A percentile compares a stretch with the other conserved stretches of the same genome.
These are phyloP conservation scores for Menidia menidia DNA, from an alignment of 2,797 vertebrate species.

Conservation along the genomic window DNA sequence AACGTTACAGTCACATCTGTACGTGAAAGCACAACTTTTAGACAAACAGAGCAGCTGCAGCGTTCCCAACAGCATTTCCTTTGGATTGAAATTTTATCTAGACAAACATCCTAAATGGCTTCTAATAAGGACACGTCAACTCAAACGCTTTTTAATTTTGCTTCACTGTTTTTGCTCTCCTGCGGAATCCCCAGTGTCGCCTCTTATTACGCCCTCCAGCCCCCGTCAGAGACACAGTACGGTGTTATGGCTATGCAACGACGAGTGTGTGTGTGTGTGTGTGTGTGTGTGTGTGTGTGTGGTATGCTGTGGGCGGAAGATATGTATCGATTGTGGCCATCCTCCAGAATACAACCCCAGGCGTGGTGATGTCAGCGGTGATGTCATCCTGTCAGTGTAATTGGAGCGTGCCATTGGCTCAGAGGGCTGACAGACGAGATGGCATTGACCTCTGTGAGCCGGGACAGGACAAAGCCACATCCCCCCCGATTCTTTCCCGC, in stretches of 20 bases:
- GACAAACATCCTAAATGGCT: conserved; percentile 48
- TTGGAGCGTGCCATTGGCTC: conserved; percentile 81
- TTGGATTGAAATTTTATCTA: conserved; percentile 52
- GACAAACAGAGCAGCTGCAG: conserved; percentile 34
- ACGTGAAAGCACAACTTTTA: conserved; percentile 62
- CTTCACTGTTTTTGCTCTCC: conserved; percentile 53
- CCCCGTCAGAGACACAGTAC: conserved; percentile 38
- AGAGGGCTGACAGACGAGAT: conserved; percentile 75
- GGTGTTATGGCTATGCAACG: conserved; percentile 52
- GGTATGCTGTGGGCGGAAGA: conserved; percentile 51
- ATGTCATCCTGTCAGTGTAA: conserved; percentile 78
- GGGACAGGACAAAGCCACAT: conserved; percentile 63
- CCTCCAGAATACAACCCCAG: conserved; percentile 71
- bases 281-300: conserved; percentile 19
- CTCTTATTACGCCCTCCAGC: conserved; percentile 58
- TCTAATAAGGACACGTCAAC: conserved; percentile 52
- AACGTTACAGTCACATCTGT: conserved; percentile 26
- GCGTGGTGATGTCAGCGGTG: conserved; percentile 79
- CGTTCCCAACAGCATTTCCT: conserved; percentile 25
- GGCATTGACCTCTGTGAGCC: conserved; percentile 72
- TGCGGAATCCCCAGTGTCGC: conserved; percentile 51
- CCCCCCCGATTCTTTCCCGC: conserved; percentile 30
- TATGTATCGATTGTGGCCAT: conserved; percentile 69
- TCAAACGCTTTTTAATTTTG: conserved; percentile 70
- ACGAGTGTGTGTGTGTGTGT: conserved; percentile 18